Evolutionary conservation across 2,797 vertebrate genomes (phyloP).

Genomic region (Myotis planiceps): DNA sequence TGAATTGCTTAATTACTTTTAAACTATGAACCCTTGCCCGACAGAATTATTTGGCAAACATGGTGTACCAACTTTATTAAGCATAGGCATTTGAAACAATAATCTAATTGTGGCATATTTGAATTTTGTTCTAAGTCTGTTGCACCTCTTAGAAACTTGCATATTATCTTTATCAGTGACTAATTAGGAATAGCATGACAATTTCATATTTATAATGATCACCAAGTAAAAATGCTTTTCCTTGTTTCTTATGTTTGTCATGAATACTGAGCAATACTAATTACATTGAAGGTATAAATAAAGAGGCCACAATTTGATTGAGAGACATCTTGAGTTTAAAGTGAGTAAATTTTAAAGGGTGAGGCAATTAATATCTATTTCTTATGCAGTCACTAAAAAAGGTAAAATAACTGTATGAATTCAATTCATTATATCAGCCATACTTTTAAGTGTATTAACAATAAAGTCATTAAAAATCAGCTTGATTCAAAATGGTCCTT

Average conservation of each 20-base stretch:
- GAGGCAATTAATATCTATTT: conserved; percentile 65
- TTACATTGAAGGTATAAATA: conserved; percentile 63
- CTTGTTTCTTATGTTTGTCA: conserved; percentile 54
- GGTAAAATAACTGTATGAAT: conserved; percentile 49
- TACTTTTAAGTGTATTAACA: conserved; percentile 67
- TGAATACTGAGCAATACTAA: conserved; percentile 34
- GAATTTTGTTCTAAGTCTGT: conserved; percentile 63
- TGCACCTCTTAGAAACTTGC: conserved; percentile 28
- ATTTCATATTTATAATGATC: conserved; percentile 66
- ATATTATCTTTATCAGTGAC: conserved; percentile 66
- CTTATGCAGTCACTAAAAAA: conserved; percentile 60
- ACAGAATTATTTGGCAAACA: conserved; percentile 71
- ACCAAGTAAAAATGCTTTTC: conserved; percentile 64
- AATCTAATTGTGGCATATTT: conserved; percentile 49
- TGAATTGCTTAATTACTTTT: conserved; percentile 73
- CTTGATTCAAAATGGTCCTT: conserved; percentile 60
- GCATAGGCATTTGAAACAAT: conserved; percentile 55
- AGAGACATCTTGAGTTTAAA: conserved; percentile 71
- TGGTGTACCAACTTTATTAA: conserved; percentile 76
- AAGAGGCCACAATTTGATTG: conserved; percentile 66
- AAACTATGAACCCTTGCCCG: conserved; percentile 52
- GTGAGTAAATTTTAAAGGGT: conserved; percentile 63
- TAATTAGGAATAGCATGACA: conserved; percentile 73
- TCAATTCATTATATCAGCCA: conserved; percentile 57
- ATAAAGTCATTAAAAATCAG: conserved; percentile 64